These are phyloP conservation scores for Anguilla anguilla DNA, from an alignment of 2,797 vertebrate species.

Conservation along the genomic window DNA sequence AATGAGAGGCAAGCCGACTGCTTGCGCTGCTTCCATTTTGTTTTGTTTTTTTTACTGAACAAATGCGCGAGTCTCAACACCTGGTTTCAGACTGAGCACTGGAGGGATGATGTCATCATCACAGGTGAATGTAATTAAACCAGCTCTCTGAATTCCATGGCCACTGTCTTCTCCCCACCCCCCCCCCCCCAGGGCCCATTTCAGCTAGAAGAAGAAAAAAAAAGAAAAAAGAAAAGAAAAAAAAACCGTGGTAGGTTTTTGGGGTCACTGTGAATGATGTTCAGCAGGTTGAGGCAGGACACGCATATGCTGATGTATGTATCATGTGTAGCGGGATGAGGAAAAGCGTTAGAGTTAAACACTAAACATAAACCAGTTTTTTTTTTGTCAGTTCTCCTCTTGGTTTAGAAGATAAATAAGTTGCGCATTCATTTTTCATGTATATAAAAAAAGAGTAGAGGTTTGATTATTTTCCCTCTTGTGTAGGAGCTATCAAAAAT, in stretches of 20 bases:
- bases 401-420: conserved; percentile 25
- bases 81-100: background rate
- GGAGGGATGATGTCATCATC: conserved; percentile 15
- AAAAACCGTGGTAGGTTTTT: conserved; percentile 3
- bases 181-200: conserved; percentile 14
- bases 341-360: conserved; percentile 31
- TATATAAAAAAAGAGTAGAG: conserved; percentile 30
- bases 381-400: background rate
- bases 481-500: background rate
- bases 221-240: background rate
- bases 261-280: conserved; percentile 16
- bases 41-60: background rate
- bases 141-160: conserved; percentile 4
- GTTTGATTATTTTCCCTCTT: conserved; percentile 2
- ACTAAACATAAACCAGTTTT: conserved; percentile 23
- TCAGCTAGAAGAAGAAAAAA: background rate
- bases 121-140: conserved; percentile 25
- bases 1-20: background rate
- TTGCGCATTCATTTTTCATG: conserved; percentile 5
- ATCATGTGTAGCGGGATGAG: background rate
- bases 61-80: background rate
- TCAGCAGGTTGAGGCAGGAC: background rate
- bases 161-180: background rate
- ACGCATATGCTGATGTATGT: background rate
- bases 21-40: background rate